Base-by-base conservation (phyloP, 2,113 vertebrate genomes). In the Tricholaema leucomelas region DNA sequence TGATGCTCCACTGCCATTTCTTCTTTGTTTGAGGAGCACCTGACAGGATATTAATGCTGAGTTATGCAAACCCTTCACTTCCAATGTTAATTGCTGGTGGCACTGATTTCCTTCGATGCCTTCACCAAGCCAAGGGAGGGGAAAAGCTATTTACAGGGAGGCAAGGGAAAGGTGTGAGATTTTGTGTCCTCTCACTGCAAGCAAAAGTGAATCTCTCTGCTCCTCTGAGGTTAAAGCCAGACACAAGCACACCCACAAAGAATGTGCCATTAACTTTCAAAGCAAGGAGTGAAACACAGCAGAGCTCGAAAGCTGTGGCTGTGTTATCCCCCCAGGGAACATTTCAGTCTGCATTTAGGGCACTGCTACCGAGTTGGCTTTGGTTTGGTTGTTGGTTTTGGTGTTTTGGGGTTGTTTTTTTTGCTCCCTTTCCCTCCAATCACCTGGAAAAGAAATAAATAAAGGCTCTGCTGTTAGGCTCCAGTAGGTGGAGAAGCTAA, bases 11-110 rank as follows among this genome's bases (percentile, higher is more conserved):
- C 33, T 56, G n/a, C 38, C 60, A 4, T 58, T 38, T n/a, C 21
- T 81, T 65, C 73, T 87, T 88, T 91, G 88, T 90, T 67, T 50
- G 71, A 27, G 35, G n/a, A 24, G 61, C 93, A 95, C 90, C 93
- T 94, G 95, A 71, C 65, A n/a, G 86, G 88, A 94, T 81, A 89
- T 89, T 24, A 67, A n/a, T 64, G 86, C 59, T 93, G 71, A 85
- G 67, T 77, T 87, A 85, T 36, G 89, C 84, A 91, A 85, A 89
- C 15, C 7, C 63, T 66, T 42, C 33, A 67, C 81, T 92, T 36
- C 78, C 74, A 27, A 30, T 30, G 56, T 16, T 92, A 71, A 87
- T 95, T 74, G 28, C 24, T 4, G 36, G 48, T 75, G 65, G 11
- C 66, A 4, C 73, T 31, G 74, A 72, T 78, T 78, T 67, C 63